Evolutionary conservation across 2,888 invertebrate species (phyloP).

Genomic region (Gymnocheta viridis): DNA sequence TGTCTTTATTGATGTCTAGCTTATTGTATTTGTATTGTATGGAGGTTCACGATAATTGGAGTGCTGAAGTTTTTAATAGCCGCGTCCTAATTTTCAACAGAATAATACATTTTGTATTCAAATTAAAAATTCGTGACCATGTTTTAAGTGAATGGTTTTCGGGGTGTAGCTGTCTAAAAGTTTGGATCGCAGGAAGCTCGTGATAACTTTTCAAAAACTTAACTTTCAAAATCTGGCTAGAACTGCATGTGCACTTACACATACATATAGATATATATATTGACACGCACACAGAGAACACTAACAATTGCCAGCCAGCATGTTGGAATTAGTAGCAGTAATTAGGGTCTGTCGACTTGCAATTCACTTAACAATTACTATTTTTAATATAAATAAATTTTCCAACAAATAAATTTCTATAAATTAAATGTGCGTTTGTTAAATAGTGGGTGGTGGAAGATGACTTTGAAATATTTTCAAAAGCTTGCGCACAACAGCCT

Average conservation of each 20-base stretch:
- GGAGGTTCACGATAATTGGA: too few species aligned
- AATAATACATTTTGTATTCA: too few species aligned
- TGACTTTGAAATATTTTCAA: constrained; percentile 22
- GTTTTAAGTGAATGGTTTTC: too few species aligned
- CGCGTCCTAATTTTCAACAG: too few species aligned
- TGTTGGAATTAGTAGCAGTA: background rate
- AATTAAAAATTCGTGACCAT: too few species aligned
- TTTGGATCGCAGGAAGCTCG: too few species aligned
- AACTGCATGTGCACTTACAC: background rate
- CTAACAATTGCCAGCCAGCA: background rate
- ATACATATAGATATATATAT: too few species aligned
- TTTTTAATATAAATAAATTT: background rate
- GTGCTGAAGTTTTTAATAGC: too few species aligned
- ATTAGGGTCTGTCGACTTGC: background rate
- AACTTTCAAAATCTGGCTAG: background rate
- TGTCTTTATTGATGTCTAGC: too few species aligned
- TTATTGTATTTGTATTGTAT: too few species aligned
- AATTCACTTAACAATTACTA: background rate
- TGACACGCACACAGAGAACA: too few species aligned
- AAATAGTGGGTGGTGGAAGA: constrained; percentile 6
- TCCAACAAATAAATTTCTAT: constrained; percentile 10
- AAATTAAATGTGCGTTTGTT: background rate
- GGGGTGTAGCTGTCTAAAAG: too few species aligned
- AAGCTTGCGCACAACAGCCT: constrained; percentile 44
- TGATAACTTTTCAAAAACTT: background rate